Percentiles rank a stretch among this genome's conserved stretches.
Conservation (phyloP, 2,888 invertebrate species). For the Drosophila lutescens region DNA sequence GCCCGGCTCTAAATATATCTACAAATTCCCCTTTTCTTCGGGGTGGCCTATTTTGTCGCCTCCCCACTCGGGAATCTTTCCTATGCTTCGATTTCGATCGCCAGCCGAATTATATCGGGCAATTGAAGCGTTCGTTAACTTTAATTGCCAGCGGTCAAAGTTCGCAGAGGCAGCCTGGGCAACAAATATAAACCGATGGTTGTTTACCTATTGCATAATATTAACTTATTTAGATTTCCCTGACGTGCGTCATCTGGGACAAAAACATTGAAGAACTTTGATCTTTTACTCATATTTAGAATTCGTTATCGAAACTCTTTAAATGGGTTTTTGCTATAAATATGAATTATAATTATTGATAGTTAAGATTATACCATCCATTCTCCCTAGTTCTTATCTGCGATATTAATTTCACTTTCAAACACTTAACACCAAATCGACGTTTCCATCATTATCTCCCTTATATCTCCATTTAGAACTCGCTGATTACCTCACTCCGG, state of each 20-base stretch:
- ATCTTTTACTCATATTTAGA: neutral
- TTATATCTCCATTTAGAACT: neutral
- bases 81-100: slow-evolving; percentile 37
- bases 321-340: too few species aligned
- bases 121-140: slow-evolving; percentile 74
- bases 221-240: neutral
- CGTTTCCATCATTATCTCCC: neutral
- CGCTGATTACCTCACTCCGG: slow-evolving; percentile 13
- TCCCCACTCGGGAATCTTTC: slow-evolving; percentile 35
- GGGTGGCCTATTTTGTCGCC: slow-evolving; percentile 36
- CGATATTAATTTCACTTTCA: neutral
- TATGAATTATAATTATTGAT: too few species aligned
- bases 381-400: neutral
- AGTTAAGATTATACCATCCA: too few species aligned
- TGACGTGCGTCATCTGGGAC: neutral
- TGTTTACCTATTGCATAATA: slow-evolving; percentile 21
- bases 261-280: neutral
- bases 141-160: slow-evolving; percentile 73
- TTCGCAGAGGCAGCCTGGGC: slow-evolving; percentile 43
- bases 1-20: slow-evolving; percentile 35
- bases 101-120: slow-evolving; percentile 44
- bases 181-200: slow-evolving; percentile 10
- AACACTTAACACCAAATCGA: neutral
- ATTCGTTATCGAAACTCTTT: neutral
- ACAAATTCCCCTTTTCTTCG: slow-evolving; percentile 22